phyloP scores from a whole-genome alignment of 2,113 vertebrate genomes.

The Megaceryle maxima region DNA sequence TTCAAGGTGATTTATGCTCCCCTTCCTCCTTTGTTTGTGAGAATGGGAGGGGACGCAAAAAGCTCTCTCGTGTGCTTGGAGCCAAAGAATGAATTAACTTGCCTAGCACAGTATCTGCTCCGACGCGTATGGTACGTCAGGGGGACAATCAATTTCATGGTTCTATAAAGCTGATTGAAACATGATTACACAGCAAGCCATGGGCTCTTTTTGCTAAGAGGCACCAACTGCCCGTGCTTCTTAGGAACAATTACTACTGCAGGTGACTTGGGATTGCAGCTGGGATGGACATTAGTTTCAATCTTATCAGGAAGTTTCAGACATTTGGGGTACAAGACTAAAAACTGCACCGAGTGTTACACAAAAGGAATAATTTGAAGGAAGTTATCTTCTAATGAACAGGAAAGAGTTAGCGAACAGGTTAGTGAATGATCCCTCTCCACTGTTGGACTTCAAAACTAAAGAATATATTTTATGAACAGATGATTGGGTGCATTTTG shows the following conservation, averaged over 20 bases:
- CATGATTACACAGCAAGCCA: slow-evolving; percentile 51
- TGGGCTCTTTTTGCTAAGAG: neutral
- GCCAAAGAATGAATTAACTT: slow-evolving; percentile 46
- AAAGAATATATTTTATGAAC: neutral
- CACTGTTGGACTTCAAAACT: neutral
- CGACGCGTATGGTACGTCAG: neutral
- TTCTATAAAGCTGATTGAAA: slow-evolving; percentile 65
- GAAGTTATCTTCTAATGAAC: slow-evolving; percentile 13
- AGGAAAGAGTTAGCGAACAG: neutral
- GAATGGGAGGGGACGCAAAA: slow-evolving; percentile 18
- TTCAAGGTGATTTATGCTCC: slow-evolving; percentile 65
- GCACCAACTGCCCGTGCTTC: neutral
- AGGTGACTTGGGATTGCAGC: neutral
- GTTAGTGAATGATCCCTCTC: neutral
- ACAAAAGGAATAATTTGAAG: slow-evolving; percentile 9
- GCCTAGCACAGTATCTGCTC: slow-evolving; percentile 2
- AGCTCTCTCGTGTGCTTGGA: slow-evolving; percentile 25
- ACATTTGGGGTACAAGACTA: neutral
- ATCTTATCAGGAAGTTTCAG: slow-evolving; percentile 42
- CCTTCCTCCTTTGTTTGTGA: slow-evolving; percentile 25
- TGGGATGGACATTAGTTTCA: neutral
- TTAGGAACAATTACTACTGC: neutral
- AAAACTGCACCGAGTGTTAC: neutral
- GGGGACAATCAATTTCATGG: slow-evolving; percentile 60
- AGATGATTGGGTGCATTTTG: neutral